Conservation (phyloP, 2,797 vertebrate species). For the Austrolebias charrua region DNA sequence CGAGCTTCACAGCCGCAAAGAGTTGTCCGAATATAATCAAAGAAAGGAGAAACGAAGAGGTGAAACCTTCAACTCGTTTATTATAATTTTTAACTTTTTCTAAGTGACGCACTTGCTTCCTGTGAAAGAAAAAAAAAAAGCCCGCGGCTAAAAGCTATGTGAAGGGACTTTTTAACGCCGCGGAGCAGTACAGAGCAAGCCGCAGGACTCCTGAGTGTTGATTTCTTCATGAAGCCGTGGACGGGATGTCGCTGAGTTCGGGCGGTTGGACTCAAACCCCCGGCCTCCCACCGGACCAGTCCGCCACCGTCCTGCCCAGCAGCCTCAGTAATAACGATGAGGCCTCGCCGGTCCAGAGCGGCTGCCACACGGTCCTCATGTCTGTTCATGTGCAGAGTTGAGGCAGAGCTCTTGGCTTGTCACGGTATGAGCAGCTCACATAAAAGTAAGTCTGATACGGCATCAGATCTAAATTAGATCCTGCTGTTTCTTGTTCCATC, state of each 20-base stretch:
- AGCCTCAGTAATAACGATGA: constrained; percentile 23
- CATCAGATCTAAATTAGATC: too few species aligned
- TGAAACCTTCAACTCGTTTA: constrained; percentile 12
- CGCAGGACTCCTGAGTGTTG: constrained; percentile 16
- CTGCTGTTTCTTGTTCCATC: too few species aligned
- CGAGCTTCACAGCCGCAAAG: neutral
- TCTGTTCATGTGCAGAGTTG: constrained; percentile 85
- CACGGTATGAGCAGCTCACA: too few species aligned
- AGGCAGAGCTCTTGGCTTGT: too few species aligned
- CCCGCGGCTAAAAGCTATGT: constrained; percentile 12
- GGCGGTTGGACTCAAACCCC: constrained; percentile 67
- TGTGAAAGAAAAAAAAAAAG: constrained; percentile 46
- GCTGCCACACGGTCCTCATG: constrained; percentile 81
- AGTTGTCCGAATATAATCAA: neutral
- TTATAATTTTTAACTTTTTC: constrained; percentile 25
- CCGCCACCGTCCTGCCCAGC: constrained; percentile 47
- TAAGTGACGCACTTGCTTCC: constrained; percentile 64
- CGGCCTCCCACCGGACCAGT: constrained; percentile 46
- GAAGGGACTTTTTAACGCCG: neutral
- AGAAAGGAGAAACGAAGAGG: constrained; percentile 15
- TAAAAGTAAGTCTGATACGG: too few species aligned
- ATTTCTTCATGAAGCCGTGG: constrained; percentile 60
- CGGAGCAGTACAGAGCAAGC: constrained; percentile 21
- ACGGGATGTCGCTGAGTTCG: constrained; percentile 73
- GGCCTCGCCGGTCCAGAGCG: constrained; percentile 54